A percentile compares a stretch with the other conserved stretches of the same genome.
phyloP scores from a whole-genome alignment of 2,888 invertebrate species.

The Ypsolopha sequella region DNA sequence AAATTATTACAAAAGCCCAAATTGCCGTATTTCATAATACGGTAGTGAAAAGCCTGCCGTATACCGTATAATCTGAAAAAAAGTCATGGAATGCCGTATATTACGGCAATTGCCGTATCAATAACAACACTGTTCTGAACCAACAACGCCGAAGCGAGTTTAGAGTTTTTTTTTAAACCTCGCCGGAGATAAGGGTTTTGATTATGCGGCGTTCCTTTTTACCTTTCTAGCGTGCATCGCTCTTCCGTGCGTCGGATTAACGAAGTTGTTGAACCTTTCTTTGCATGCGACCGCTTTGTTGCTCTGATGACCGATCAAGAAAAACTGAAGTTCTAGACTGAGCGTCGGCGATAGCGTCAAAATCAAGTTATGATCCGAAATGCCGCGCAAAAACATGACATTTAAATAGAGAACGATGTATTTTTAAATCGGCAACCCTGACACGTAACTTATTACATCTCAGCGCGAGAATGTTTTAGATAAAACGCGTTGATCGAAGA shows the following conservation, averaged over 20 bases:
- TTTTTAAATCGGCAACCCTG: constrained; percentile 28
- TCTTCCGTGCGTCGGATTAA: constrained; percentile 15
- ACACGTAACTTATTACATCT: constrained; percentile 21
- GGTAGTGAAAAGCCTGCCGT: no score
- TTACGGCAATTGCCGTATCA: no score
- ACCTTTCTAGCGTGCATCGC: constrained; percentile 28
- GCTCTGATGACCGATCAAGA: background rate
- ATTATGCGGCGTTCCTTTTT: constrained; percentile 28
- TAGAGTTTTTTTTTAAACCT: constrained; percentile 29
- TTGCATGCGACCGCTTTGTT: constrained; percentile 3
- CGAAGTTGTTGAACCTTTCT: constrained; percentile 10
- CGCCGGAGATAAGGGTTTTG: constrained; percentile 34
- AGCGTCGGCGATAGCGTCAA: background rate
- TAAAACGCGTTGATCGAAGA: constrained; percentile 44
- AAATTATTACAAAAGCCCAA: no score
- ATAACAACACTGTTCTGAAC: no score
- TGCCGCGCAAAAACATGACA: background rate
- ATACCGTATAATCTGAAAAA: no score
- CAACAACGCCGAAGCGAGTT: constrained; percentile 34
- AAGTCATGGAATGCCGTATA: no score
- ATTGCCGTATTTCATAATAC: no score
- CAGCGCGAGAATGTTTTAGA: constrained; percentile 26
- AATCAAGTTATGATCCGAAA: background rate
- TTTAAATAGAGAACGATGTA: background rate
- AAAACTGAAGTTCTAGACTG: background rate